phyloP scores from a whole-genome alignment of 1,140 invertebrate genomes.

The Tetramorium alpestre region DNA sequence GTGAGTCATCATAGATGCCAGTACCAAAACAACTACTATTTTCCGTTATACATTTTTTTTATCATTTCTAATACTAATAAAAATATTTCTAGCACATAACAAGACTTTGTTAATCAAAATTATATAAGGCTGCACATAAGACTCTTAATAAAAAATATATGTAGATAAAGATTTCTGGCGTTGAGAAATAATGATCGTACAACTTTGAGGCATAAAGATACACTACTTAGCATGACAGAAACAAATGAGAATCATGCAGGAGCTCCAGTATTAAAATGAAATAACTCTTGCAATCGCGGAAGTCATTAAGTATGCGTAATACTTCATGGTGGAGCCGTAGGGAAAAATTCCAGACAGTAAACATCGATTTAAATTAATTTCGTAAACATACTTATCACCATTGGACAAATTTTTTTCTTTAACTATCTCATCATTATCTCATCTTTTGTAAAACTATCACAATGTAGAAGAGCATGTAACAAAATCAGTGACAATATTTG shows the following conservation, averaged over 20 bases:
- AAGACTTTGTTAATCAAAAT: too few species aligned
- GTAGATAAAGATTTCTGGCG: conserved; percentile 16
- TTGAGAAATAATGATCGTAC: conserved; percentile 28
- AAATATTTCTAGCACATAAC: background rate
- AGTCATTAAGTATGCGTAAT: conserved; percentile 48
- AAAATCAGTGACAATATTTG: background rate
- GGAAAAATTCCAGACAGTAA: conserved; percentile 49
- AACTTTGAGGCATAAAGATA: conserved; percentile 38
- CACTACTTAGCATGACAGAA: conserved; percentile 23
- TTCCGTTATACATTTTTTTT: background rate
- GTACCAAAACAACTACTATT: conserved; percentile 44
- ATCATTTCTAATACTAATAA: background rate
- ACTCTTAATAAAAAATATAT: background rate
- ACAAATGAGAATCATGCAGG: conserved; percentile 46
- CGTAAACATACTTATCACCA: background rate
- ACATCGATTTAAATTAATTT: conserved; percentile 58
- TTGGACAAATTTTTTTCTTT: background rate
- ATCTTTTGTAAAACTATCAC: background rate
- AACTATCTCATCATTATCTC: background rate
- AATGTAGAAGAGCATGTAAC: background rate
- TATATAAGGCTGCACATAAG: background rate
- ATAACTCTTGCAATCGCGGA: conserved; percentile 42
- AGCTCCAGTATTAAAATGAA: conserved; percentile 32
- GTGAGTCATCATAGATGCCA: conserved; percentile 65
- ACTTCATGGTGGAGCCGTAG: background rate